Conservation (phyloP, 1,140 invertebrate genomes). For the Eriosoma lanigerum region DNA sequence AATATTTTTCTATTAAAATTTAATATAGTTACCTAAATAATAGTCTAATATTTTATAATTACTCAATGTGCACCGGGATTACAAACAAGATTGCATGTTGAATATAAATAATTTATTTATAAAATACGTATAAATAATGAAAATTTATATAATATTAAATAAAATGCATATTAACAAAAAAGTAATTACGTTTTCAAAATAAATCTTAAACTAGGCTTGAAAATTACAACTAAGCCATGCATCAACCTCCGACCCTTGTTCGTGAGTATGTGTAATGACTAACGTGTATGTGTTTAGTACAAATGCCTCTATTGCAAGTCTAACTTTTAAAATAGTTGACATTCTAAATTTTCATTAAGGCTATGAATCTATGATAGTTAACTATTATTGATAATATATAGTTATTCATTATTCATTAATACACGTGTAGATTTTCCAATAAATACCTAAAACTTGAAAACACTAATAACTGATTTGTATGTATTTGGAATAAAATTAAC, state of each 20-base stretch:
- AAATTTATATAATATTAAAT: too few species aligned
- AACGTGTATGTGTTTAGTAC: not conserved
- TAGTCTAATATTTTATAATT: too few species aligned
- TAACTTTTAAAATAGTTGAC: not conserved
- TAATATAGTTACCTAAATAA: too few species aligned
- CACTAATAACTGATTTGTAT: conserved; percentile 5
- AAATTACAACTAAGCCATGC: not conserved
- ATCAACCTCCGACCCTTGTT: conserved; percentile 19
- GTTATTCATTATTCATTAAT: not conserved
- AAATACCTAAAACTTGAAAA: not conserved
- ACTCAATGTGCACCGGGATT: too few species aligned
- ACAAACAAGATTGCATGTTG: too few species aligned
- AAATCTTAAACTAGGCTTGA: not conserved
- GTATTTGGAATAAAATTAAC: conserved; percentile 3
- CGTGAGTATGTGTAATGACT: conserved; percentile 15
- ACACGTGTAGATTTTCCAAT: not conserved
- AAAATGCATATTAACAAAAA: too few species aligned
- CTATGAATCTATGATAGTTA: too few species aligned
- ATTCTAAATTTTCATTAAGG: too few species aligned
- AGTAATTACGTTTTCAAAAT: not conserved
- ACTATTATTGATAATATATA: too few species aligned
- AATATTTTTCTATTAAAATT: too few species aligned
- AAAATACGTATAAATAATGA: too few species aligned
- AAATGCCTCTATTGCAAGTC: not conserved
- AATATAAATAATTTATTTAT: too few species aligned